phyloP scores from a whole-genome alignment of 2,888 invertebrate genomes.

The Chrysolina haemoptera region DNA sequence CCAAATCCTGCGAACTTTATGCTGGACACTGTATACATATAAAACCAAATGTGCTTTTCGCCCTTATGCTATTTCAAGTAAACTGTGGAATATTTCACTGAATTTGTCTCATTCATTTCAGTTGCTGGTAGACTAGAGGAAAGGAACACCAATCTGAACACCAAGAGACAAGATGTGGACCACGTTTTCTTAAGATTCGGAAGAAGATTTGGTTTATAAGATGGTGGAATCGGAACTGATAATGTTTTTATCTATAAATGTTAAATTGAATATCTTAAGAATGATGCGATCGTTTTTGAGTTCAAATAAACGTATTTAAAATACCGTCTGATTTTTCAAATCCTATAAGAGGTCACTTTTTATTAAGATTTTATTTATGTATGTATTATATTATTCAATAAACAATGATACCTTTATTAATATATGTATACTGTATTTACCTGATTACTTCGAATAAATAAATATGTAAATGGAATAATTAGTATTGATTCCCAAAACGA shows the following conservation, averaged over 20 bases:
- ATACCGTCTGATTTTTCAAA: conserved; percentile 20
- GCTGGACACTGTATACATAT: too few species aligned
- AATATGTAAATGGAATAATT: not conserved
- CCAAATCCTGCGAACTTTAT: too few species aligned
- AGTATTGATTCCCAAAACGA: too few species aligned
- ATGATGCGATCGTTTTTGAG: not conserved
- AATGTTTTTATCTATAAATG: conserved; percentile 7
- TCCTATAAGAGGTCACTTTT: conserved; percentile 9
- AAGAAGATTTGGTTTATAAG: conserved; percentile 71
- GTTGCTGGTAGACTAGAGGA: conserved; percentile 53
- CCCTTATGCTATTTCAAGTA: too few species aligned
- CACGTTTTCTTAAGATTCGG: conserved; percentile 94
- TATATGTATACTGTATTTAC: conserved; percentile 8
- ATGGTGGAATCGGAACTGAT: not conserved
- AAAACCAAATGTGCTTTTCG: too few species aligned
- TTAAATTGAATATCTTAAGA: conserved; percentile 3
- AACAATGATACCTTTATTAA: conserved; percentile 8
- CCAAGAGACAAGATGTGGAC: conserved; percentile 87
- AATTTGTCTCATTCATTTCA: conserved; percentile 32
- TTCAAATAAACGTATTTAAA: conserved; percentile 14
- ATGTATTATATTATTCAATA: conserved; percentile 23
- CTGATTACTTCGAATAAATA: not conserved
- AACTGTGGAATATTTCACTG: too few species aligned
- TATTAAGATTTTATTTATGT: conserved; percentile 11
- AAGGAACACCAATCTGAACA: conserved; percentile 55